Base-by-base conservation (phyloP, 2,113 vertebrate genomes). In the Heterotilapia buettikoferi region DNA sequence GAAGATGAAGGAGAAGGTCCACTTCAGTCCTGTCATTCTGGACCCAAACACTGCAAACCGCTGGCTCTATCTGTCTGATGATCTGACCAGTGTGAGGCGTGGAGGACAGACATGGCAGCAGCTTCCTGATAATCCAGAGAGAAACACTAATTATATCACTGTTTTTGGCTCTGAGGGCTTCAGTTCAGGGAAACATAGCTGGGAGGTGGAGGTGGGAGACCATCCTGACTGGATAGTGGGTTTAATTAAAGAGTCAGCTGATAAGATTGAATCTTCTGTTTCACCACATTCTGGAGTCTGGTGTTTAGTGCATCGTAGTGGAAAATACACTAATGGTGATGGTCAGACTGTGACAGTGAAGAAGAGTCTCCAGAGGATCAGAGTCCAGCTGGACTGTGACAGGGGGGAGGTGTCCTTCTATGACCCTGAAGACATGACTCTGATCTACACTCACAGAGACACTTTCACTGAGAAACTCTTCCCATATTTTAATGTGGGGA, bases 311-410 rank as follows among this genome's bases (percentile, higher is more conserved):
- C 24, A 89, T 84, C 0, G 0, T 0, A 4, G 2, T 84, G 83
- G 89, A 80, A 6, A 71, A 81, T 87, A 88, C 71, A 26, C 6
- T 7, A 1, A 83, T 59, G 82, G 11, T 4, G 1, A 0, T 63
- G 45, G 8, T 50, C 1, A 33, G 4, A 18, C 40, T 5, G 2
- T 83, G 8, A 14, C 1, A 16, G 9, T 80, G 80, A 68, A 82
- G 38, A 84, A 84, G 57, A 86, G 45, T 40, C 10, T 40, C 38
- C 10, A 5, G 38, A 40, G 5, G 10, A 40, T 5, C 38, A 43
- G 40, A 43, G 86, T 95, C 53, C 80, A 92, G 81, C 91, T 95
- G 88, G 90, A 95, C 86, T 91, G 68, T 50, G 71, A 92, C 53
- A 68, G 31, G 7, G 80, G 90, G 16, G 24, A 90, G 57, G 91